A percentile compares a stretch with the other conserved stretches of the same genome.
These are phyloP conservation scores for Drosophila crucigera DNA, from an alignment of 2,888 invertebrate genomes.

Conservation along the genomic window DNA sequence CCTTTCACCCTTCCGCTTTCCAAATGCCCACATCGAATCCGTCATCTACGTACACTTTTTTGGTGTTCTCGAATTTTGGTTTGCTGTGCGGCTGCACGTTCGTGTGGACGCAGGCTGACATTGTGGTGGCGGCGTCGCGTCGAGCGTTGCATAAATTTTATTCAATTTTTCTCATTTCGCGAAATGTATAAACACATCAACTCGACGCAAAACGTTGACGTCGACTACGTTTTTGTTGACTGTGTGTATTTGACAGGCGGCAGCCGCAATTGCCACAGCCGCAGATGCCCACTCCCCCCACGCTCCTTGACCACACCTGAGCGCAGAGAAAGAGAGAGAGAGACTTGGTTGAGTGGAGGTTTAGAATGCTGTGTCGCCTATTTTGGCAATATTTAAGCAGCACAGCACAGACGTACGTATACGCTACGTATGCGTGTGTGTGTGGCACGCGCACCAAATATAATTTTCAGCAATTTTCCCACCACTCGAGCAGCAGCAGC, in stretches of 20 bases:
- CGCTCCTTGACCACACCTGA: neutral
- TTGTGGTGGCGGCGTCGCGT: conserved; percentile 17
- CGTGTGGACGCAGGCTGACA: conserved; percentile 22
- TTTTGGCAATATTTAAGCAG: conserved; percentile 58
- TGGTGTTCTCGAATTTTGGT: conserved; percentile 35
- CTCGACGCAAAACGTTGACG: conserved; percentile 32
- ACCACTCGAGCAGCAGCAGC: neutral
- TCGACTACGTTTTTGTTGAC: conserved; percentile 2
- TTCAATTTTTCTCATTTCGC: conserved; percentile 78
- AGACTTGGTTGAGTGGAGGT: conserved; percentile 53
- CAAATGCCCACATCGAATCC: conserved; percentile 5
- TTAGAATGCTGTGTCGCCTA: conserved; percentile 39
- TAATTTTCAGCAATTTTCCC: conserved; percentile 57
- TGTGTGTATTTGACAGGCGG: conserved; percentile 46
- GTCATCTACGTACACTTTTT: conserved; percentile 26
- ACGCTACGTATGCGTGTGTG: conserved; percentile 41
- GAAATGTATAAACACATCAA: conserved; percentile 78
- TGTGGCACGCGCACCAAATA: conserved; percentile 66
- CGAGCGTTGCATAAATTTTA: conserved; percentile 70
- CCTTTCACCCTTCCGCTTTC: neutral
- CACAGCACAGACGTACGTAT: conserved; percentile 44
- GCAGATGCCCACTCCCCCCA: conserved; percentile 21
- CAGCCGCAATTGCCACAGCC: conserved; percentile 37
- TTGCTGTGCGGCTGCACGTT: conserved; percentile 56
- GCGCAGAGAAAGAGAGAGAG: conserved; percentile 12